Percentiles rank a stretch among this genome's conserved stretches.
These are phyloP conservation scores for Meteorus cinctellus DNA, from an alignment of 2,888 invertebrate genomes.

Conservation along the genomic window DNA sequence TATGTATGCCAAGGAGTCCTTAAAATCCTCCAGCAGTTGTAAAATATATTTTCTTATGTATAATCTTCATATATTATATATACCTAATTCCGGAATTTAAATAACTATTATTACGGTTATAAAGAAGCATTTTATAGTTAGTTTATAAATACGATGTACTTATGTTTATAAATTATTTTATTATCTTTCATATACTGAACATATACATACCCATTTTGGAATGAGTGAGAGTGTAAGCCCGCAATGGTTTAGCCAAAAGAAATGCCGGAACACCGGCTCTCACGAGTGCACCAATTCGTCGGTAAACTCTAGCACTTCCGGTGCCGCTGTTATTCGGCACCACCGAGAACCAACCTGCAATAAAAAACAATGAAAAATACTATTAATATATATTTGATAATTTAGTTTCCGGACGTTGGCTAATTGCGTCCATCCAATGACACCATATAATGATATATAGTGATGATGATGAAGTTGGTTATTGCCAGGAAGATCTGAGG, in stretches of 20 bases:
- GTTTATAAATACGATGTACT: background rate
- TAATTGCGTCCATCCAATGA: slow-evolving; percentile 32
- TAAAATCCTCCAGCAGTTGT: background rate
- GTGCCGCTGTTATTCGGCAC: slow-evolving; percentile 68
- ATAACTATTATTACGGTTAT: background rate
- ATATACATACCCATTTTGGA: slow-evolving; percentile 68
- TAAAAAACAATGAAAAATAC: slow-evolving; percentile 25
- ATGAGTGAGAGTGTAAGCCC: slow-evolving; percentile 69
- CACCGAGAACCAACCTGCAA: slow-evolving; percentile 70
- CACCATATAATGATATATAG: slow-evolving; percentile 26
- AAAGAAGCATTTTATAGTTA: background rate
- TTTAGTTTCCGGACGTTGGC: slow-evolving; percentile 40
- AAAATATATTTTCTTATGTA: slow-evolving; percentile 13
- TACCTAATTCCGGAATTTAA: background rate
- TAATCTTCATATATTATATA: background rate
- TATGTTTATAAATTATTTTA: slow-evolving; percentile 5
- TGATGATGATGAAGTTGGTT: background rate
- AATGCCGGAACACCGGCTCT: slow-evolving; percentile 69
- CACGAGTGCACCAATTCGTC: slow-evolving; percentile 68
- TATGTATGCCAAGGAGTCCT: background rate
- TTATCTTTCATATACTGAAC: background rate
- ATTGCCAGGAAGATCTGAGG: slow-evolving; percentile 24
- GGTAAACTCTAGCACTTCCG: slow-evolving; percentile 69
- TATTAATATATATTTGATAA: background rate
- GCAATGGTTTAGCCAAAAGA: slow-evolving; percentile 67